phyloP scores from a whole-genome alignment of 2,797 vertebrate genomes.

The Aeoliscus strigatus region DNA sequence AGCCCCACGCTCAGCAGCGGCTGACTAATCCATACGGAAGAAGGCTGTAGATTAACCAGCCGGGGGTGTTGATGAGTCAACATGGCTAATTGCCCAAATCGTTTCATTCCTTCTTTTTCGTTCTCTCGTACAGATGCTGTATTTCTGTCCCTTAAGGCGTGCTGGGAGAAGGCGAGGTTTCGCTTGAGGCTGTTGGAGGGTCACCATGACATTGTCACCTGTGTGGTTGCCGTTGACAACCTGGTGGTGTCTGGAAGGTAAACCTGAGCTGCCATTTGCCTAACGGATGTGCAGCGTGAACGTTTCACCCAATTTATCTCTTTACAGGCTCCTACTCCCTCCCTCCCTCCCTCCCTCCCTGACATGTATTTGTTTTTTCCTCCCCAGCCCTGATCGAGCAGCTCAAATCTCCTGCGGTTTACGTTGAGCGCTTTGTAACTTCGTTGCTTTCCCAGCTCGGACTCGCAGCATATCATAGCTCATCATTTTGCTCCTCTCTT shows the following conservation, averaged over 20 bases:
- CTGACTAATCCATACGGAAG: conserved; percentile 54
- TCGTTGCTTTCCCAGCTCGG: conserved; percentile 5
- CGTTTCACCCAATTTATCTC: conserved; percentile 53
- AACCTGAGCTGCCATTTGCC: conserved; percentile 37
- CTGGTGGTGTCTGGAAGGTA: conserved; percentile 82
- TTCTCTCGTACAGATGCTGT: conserved; percentile 59
- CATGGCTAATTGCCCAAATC: conserved; percentile 53
- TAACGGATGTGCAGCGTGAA: conserved; percentile 57
- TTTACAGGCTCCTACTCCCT: conserved; percentile 28
- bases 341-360: conserved; percentile 22
- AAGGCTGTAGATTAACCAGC: conserved; percentile 46
- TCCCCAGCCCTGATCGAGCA: conserved; percentile 9
- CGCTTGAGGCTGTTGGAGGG: conserved; percentile 74
- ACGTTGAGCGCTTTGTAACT: conserved; percentile 36
- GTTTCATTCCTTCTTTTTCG: conserved; percentile 17
- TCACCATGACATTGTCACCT: conserved; percentile 81
- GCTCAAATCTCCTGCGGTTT: conserved; percentile 25
- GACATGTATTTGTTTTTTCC: conserved; percentile 48
- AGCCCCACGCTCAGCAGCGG: conserved; percentile 31
- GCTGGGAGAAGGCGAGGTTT: conserved; percentile 76
- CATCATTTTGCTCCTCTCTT: not conserved
- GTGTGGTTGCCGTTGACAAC: conserved; percentile 76
- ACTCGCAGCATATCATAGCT: not conserved
- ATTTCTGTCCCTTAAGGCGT: conserved; percentile 59
- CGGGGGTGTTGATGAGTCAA: conserved; percentile 48